A percentile compares a stretch with the other conserved stretches of the same genome.
Conservation (phyloP, 2,113 vertebrate genomes). For the Pachypanchax playfairii region DNA sequence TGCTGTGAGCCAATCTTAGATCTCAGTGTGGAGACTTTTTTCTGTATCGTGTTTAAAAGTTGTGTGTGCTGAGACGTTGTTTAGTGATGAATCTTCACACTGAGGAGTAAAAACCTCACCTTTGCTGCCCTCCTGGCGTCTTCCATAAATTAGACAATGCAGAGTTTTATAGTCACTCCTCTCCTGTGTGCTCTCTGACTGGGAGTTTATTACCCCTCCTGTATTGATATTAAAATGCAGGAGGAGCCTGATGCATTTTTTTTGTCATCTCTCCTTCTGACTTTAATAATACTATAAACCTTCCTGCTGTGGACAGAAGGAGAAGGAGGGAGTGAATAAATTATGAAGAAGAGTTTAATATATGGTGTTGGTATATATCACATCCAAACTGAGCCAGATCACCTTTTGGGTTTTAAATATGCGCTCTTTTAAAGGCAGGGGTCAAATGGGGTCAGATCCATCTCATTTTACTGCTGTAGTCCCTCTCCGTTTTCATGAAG, state of each 20-base stretch:
- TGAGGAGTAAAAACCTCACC: constrained; percentile 76
- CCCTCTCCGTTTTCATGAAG: constrained; percentile 41
- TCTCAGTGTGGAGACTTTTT: no score
- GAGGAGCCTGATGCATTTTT: constrained; percentile 78
- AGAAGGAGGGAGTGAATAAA: constrained; percentile 56
- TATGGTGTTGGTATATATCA: constrained; percentile 72
- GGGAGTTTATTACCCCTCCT: constrained; percentile 73
- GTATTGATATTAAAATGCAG: constrained; percentile 80
- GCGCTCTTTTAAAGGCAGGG: constrained; percentile 70
- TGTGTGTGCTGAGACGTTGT: constrained; percentile 13
- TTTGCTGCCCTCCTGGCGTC: constrained; percentile 72
- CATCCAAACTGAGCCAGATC: constrained; percentile 66
- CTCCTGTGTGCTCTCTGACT: constrained; percentile 61
- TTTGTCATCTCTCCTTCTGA: constrained; percentile 77
- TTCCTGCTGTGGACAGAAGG: constrained; percentile 60
- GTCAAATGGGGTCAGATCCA: constrained; percentile 78
- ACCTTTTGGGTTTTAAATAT: constrained; percentile 70
- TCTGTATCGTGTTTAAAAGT: not conserved
- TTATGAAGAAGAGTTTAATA: constrained; percentile 78
- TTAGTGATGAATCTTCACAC: constrained; percentile 35
- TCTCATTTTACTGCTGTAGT: constrained; percentile 71
- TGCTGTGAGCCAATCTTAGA: no score
- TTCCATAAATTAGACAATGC: constrained; percentile 83
- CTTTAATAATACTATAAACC: constrained; percentile 84
- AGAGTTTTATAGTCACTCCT: constrained; percentile 77